Evolutionary conservation across 2,888 invertebrate species (phyloP), one percentile per base, ranked within the genome.

Genomic region (Acleris holmiana): DNA sequence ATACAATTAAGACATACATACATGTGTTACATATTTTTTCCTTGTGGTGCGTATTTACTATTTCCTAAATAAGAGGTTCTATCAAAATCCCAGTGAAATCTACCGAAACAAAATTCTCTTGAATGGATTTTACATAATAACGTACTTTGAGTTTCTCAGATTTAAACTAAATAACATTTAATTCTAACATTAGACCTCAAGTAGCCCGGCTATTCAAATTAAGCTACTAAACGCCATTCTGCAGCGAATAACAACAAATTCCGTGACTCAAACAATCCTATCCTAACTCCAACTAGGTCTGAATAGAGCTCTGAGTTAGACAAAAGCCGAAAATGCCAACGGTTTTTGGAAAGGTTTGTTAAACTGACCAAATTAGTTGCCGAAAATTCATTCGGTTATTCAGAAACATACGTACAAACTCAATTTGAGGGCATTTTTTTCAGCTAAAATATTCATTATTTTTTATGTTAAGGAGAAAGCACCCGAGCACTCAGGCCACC

Each of bases 181-280:
- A 53, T 53, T 53, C 40, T 40, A 53, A 19, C 53, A 53, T 53
- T 53, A 53, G 15, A 35, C 53, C 53, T 53, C 19, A 18, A 53
- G 40, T 53, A 53, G 46, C 56, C 17, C 15, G 46, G 56, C 46
- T 46, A 56, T 56, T 56, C 56, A 46, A 56, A 56, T 56, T 56
- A 46, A 56, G 56, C 56, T 46, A 56, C 56, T 56, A 56, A 56
- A 56, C 56, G 56, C 56, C 56, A 56, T 56, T 56, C 44, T 56
- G 56, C 25, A 56, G 44, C 56, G 46, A 25, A 56, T 56, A 56
- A 56, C 56, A 56, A 56, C 56, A 46, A 56, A 56, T 47, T 40
- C 53, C 53, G 53, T 53, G 53, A 53, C 53, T 53, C 53, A 40
- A 53, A 53, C 53, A 53, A 53, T 53, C 53, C 53, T 8, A 53